Base-by-base conservation (phyloP, 2,113 vertebrate genomes). In the Spea multiplicata region DNA sequence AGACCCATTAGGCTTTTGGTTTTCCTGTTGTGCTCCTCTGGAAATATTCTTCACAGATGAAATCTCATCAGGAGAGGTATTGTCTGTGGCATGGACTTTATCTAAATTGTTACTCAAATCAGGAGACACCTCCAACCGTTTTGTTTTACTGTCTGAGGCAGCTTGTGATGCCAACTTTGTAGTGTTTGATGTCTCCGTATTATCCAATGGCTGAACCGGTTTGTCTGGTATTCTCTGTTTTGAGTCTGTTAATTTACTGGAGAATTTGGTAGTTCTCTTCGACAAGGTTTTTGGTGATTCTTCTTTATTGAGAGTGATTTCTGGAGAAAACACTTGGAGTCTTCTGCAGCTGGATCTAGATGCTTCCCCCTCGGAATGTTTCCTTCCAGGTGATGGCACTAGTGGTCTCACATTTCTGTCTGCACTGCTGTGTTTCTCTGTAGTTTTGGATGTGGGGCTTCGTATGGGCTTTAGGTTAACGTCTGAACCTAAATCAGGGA, bases 1-100 rank as follows among this genome's bases (percentile, higher is more conserved):
- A 0, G 7, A 46, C 0, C 55, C 81, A 76, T 83, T 75, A 65
- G 82, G 83, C 68, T 81, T 72, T 65, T 82, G 55, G 47, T 80
- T 72, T 50, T 81, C 84, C 84, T 81, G 77, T 71, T 70, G 82
- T 0, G 86, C 61, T 83, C 83, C 80, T n/a, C 75, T 69, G 1
- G 8, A 4, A 44, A 3, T 49, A 13, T 74, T 81, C 0, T 65
- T 16, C 65, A 45, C 71, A 6, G 50, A 44, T 68, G 46, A 44
- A 50, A 62, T 67, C 4, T 68, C 44, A 50, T 16, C 13, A 44
- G 71, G 16, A 13, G 16, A 65, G 17, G 13, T 48, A 2, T 55
- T 47, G 52, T 30, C 66, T 13, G 10, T 13, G 46, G 16, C 14
- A 45, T 9, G 5, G 4, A 45, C n/a, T 62, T 62, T 62, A 9